A percentile compares a stretch with the other conserved stretches of the same genome.
Evolutionary conservation across 1,140 invertebrate genomes (phyloP).

Genomic region (Drosophila sucinea): DNA sequence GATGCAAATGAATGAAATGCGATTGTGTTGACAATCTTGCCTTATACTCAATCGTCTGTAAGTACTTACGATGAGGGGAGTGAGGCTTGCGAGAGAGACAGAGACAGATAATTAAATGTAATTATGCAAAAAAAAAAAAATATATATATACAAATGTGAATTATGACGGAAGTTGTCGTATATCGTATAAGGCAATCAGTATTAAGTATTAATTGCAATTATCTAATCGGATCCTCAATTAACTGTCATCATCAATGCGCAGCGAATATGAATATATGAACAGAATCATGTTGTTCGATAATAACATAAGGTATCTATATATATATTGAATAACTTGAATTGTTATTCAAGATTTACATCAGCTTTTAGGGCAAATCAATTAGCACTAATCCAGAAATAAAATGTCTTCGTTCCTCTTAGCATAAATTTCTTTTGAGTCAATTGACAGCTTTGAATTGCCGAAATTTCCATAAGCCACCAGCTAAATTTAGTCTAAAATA

Average conservation of each 20-base stretch:
- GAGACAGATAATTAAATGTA: slow-evolving; percentile 63
- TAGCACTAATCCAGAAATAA: slow-evolving; percentile 7
- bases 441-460: slow-evolving; percentile 49
- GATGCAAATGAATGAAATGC: slow-evolving; percentile 13
- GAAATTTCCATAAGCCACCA: slow-evolving; percentile 66
- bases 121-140: slow-evolving; percentile 62
- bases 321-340: background rate
- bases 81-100: background rate
- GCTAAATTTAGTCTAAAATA: slow-evolving; percentile 67
- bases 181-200: slow-evolving; percentile 47
- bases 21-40: slow-evolving; percentile 12
- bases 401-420: background rate
- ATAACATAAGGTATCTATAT: background rate
- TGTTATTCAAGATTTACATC: background rate
- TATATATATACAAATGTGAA: slow-evolving; percentile 10
- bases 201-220: slow-evolving; percentile 56
- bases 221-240: slow-evolving; percentile 60
- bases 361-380: slow-evolving; percentile 16
- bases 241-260: slow-evolving; percentile 28
- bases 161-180: slow-evolving; percentile 68
- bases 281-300: background rate
- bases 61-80: background rate
- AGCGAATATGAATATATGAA: slow-evolving; percentile 23
- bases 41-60: slow-evolving; percentile 11
- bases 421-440: slow-evolving; percentile 34